Evolutionary conservation across 2,113 vertebrate genomes (phyloP).

Genomic region (Brachypteracias leptosomus): DNA sequence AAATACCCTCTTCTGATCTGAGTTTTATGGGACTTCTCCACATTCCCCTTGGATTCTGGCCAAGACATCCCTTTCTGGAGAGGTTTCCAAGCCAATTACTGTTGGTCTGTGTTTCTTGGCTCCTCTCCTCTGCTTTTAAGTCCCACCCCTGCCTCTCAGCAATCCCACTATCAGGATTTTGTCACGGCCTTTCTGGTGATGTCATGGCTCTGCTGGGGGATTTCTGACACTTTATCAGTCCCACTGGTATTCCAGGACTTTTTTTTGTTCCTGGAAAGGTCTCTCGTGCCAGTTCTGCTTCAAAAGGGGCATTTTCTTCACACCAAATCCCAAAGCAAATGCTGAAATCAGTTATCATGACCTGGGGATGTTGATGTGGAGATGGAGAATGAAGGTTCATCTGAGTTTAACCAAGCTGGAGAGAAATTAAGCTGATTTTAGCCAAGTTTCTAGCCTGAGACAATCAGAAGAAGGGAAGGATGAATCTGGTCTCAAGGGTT

Average conservation of each 20-base stretch:
- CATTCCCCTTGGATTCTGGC: neutral
- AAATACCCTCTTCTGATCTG: conserved; percentile 1
- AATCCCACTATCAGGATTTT: neutral
- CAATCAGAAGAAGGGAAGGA: too few species aligned
- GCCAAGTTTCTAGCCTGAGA: neutral
- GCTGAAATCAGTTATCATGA: neutral
- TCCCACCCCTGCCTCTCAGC: neutral
- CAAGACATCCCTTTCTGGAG: neutral
- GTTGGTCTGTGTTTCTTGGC: neutral
- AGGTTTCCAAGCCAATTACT: neutral
- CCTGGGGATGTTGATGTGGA: neutral
- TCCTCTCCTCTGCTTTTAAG: neutral
- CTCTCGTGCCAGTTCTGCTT: neutral
- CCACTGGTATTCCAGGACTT: neutral
- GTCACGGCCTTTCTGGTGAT: neutral
- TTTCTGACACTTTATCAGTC: conserved; percentile 7
- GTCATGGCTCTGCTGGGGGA: neutral
- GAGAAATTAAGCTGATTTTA: neutral
- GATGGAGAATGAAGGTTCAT: neutral
- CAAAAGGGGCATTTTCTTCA: neutral
- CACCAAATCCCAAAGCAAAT: neutral
- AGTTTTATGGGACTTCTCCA: neutral
- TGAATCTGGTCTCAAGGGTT: too few species aligned
- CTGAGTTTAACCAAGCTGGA: neutral
- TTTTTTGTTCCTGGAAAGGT: neutral